Evolutionary conservation across 1,140 invertebrate species (phyloP).

Genomic region (Harpegnathos saltator): DNA sequence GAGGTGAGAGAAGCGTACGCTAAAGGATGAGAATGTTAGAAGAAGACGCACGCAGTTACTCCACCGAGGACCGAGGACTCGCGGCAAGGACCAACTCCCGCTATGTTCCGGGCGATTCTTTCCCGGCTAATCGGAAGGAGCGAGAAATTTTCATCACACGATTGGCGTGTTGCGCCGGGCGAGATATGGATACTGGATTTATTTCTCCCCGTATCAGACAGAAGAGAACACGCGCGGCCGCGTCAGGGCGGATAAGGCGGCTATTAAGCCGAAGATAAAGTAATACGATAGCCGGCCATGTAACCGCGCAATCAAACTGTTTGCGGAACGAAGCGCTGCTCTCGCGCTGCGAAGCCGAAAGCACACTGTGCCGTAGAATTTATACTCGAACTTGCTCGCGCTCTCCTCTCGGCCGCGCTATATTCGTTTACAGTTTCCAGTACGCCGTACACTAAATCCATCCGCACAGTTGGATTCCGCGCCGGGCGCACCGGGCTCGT

Average conservation of each 20-base stretch:
- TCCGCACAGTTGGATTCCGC: conserved; percentile 47
- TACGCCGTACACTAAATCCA: conserved; percentile 68
- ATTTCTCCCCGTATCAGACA: not conserved
- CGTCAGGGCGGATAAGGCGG: not conserved
- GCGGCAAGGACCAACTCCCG: not conserved
- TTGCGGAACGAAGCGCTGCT: conserved; percentile 55
- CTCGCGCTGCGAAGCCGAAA: conserved; percentile 31
- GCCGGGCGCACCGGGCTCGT: not conserved
- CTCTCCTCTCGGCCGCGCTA: conserved; percentile 34
- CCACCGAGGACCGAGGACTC: not conserved
- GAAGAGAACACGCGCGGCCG: not conserved
- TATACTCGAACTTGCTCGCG: conserved; percentile 71
- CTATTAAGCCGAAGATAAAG: conserved; percentile 12
- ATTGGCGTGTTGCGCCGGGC: not conserved
- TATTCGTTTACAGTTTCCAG: conserved; percentile 60
- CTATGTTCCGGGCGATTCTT: no score
- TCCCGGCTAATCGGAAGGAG: conserved; percentile 4
- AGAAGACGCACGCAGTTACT: no score
- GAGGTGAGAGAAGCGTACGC: no score
- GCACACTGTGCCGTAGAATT: conserved; percentile 66
- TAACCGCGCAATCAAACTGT: conserved; percentile 62
- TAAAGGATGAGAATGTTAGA: no score
- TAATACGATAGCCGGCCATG: conserved; percentile 41
- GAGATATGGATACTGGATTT: not conserved
- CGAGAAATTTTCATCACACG: not conserved